Conservation (phyloP, 2,113 vertebrate genomes). For the Pelecanus crispus region DNA sequence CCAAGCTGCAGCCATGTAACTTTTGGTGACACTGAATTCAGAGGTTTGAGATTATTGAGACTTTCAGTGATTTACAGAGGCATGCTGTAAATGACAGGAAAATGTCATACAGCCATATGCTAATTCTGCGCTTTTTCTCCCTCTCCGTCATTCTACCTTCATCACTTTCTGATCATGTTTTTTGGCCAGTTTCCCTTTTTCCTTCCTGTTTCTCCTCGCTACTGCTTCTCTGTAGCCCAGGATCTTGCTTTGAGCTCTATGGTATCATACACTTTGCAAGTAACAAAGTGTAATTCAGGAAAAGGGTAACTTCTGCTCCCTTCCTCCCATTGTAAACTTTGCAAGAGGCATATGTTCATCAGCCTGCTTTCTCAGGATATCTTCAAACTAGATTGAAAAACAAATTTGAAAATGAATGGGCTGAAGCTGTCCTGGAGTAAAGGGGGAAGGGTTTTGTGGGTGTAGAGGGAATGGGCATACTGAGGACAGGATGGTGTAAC, state of each 20-base stretch:
- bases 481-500: not conserved
- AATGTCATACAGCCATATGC: fast-evolving
- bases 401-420: not conserved
- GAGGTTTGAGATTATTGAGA: not conserved
- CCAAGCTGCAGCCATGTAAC: fast-evolving
- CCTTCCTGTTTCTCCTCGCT: not conserved
- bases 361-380: not conserved
- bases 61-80: not conserved
- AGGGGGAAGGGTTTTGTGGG: not conserved
- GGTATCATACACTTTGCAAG: not conserved
- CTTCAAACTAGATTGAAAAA: not conserved
- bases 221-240: not conserved
- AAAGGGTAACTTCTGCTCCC: not conserved
- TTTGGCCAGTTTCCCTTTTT: not conserved
- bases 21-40: not conserved
- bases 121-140: not conserved
- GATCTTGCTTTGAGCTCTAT: not conserved
- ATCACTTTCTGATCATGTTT: not conserved
- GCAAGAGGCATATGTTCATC: not conserved
- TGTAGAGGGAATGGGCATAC: not conserved
- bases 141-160: not conserved
- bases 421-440: not conserved
- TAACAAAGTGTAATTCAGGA: not conserved
- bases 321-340: not conserved
- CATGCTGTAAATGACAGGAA: not conserved